phyloP scores from a whole-genome alignment of 2,797 vertebrate species.

The Anabas testudineus region DNA sequence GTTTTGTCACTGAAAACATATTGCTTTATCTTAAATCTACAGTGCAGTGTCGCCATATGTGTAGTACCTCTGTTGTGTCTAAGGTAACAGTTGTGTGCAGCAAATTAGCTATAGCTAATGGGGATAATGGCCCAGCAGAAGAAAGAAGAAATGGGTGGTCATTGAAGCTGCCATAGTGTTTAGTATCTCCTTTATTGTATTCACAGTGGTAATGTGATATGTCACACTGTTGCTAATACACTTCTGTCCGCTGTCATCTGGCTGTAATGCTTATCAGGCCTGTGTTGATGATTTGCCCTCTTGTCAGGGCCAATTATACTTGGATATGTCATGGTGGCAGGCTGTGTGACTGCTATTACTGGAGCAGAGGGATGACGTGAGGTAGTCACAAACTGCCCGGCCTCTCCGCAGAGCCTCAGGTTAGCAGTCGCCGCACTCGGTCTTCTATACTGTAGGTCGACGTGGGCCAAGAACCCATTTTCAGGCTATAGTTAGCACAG shows the following conservation, averaged over 20 bases:
- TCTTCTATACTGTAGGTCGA: constrained; percentile 55
- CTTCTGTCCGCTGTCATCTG: constrained; percentile 99
- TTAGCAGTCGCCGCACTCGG: constrained; percentile 66
- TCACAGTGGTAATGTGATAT: constrained; percentile 99
- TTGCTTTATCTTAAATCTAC: constrained; percentile 42
- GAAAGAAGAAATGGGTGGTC: constrained; percentile 91
- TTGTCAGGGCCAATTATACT: constrained; percentile 98
- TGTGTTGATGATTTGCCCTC: constrained; percentile 95
- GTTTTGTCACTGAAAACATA: constrained; percentile 22
- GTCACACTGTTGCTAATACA: constrained; percentile 94
- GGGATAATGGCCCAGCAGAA: constrained; percentile 91
- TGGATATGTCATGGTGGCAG: constrained; percentile 90
- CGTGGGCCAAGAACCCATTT: constrained; percentile 62
- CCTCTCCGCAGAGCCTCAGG: constrained; percentile 62
- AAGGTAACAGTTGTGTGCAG: constrained; percentile 86
- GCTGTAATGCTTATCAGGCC: constrained; percentile 99
- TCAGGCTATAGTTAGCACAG: constrained; percentile 50
- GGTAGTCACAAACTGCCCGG: constrained; percentile 42
- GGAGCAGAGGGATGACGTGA: constrained; percentile 69
- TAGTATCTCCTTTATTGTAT: constrained; percentile 98
- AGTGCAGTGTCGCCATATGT: constrained; percentile 27
- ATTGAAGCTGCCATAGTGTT: constrained; percentile 94
- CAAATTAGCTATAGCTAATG: constrained; percentile 94
- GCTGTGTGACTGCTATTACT: constrained; percentile 83
- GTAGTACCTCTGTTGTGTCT: constrained; percentile 70